Conservation (phyloP, 2,113 vertebrate genomes). For the Salminus brasiliensis region DNA sequence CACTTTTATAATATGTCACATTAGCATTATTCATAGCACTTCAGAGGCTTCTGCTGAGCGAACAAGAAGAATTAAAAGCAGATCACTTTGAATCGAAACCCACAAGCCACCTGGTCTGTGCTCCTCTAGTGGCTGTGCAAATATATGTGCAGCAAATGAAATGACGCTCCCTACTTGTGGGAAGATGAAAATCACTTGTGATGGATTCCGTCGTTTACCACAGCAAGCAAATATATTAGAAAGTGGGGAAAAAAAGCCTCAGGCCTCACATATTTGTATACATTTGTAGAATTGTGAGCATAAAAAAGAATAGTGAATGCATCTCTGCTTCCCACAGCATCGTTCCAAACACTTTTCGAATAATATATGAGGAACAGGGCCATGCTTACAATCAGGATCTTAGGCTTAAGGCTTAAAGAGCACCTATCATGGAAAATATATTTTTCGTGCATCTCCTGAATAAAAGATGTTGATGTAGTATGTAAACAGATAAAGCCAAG, state of each 20-base stretch:
- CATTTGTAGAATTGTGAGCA: conserved; percentile 6
- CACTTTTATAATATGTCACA: background rate
- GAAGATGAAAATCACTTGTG: conserved; percentile 29
- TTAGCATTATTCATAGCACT: conserved; percentile 3
- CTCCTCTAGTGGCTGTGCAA: conserved; percentile 29
- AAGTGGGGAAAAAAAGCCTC: background rate
- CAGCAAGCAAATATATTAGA: conserved; percentile 28
- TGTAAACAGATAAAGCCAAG: too few species aligned
- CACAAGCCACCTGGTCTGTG: conserved; percentile 25
- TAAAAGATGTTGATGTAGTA: too few species aligned
- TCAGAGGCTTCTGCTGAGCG: background rate
- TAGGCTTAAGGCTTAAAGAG: background rate
- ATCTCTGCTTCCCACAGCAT: background rate
- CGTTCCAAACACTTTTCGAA: conserved; percentile 13
- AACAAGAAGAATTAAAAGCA: background rate
- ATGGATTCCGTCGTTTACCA: conserved; percentile 26
- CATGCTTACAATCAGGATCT: conserved; percentile 13
- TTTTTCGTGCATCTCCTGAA: too few species aligned
- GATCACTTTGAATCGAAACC: conserved; percentile 36
- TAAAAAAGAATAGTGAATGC: background rate
- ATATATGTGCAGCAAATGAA: conserved; percentile 52
- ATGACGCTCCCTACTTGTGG: conserved; percentile 27
- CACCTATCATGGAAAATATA: background rate
- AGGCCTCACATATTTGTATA: background rate
- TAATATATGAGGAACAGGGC: conserved; percentile 19